phyloP scores from a whole-genome alignment of 2,888 invertebrate species.

The Rhogogaster chlorosoma region DNA sequence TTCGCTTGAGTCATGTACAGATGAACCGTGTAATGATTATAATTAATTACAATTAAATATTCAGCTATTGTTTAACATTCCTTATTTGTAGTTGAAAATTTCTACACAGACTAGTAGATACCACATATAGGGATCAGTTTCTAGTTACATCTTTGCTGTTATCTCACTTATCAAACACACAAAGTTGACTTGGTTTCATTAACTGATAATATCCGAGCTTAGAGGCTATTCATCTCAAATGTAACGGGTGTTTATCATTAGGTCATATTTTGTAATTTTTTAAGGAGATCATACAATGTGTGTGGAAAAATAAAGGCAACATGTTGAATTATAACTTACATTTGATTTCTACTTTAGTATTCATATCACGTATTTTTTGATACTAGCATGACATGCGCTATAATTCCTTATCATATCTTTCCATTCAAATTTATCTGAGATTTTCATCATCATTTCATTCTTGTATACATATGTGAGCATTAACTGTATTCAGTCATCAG shows the following conservation, averaged over 20 bases:
- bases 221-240: constrained; percentile 32
- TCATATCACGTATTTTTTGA: neutral
- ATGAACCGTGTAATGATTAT: constrained; percentile 3
- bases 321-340: constrained; percentile 60
- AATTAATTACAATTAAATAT: neutral
- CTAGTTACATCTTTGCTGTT: constrained; percentile 20
- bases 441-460: neutral
- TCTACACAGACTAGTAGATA: neutral
- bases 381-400: neutral
- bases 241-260: constrained; percentile 41
- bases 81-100: constrained; percentile 33
- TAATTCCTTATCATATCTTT: neutral
- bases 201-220: constrained; percentile 42
- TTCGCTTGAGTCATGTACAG: neutral
- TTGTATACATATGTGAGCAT: too few species aligned
- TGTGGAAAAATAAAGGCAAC: constrained; percentile 65
- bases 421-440: neutral
- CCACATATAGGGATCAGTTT: neutral
- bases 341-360: neutral
- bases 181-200: constrained; percentile 23
- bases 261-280: constrained; percentile 69
- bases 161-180: constrained; percentile 44
- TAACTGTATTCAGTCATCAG: too few species aligned
- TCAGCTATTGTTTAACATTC: constrained; percentile 13
- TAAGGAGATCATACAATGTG: constrained; percentile 60